Conservation (phyloP, 2,113 vertebrate genomes). For the Clupea harengus region DNA sequence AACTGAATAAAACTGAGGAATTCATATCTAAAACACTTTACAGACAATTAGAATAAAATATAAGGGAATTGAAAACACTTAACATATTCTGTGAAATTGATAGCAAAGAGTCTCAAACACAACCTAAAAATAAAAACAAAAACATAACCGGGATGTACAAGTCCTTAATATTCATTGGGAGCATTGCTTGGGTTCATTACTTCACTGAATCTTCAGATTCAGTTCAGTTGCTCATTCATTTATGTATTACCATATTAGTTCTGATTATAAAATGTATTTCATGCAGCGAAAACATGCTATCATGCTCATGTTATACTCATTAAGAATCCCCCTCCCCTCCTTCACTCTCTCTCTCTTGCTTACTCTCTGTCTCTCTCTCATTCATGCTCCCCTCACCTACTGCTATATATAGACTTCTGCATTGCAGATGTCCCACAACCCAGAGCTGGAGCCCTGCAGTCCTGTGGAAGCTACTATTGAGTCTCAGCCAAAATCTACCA, state of each 20-base stretch:
- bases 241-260: background rate
- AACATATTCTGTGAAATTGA: background rate
- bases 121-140: background rate
- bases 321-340: background rate
- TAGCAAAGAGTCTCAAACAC: background rate
- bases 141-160: background rate
- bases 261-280: background rate
- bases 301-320: background rate
- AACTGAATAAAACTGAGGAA: background rate
- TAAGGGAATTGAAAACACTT: background rate
- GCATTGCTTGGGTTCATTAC: background rate
- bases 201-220: background rate
- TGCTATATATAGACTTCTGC: constrained; percentile 79
- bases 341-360: constrained; percentile 1
- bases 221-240: background rate
- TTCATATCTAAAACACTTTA: background rate
- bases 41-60: background rate
- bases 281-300: background rate
- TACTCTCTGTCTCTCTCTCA: constrained; percentile 18
- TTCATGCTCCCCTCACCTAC: constrained; percentile 53
- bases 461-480: constrained; percentile 53
- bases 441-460: constrained; percentile 51
- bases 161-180: background rate
- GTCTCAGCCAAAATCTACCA: constrained; percentile 48
- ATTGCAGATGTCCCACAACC: constrained; percentile 77